Evolutionary conservation across 2,888 invertebrate genomes (phyloP), one percentile per base, ranked within the genome.

Genomic region (Gnatocerus cornutus): DNA sequence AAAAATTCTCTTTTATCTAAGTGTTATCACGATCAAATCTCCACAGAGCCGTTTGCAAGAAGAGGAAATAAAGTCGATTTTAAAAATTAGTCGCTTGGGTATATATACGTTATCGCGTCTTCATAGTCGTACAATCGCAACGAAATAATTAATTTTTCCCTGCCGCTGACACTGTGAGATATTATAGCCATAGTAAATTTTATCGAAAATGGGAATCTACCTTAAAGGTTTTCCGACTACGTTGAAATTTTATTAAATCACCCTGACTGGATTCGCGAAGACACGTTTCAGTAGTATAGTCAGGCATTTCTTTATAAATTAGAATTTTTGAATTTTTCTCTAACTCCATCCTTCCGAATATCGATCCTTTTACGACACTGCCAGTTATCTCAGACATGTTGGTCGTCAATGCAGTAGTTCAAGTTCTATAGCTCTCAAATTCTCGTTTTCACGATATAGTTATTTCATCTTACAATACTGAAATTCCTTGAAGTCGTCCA

Each of bases 1-100:
- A 53, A 46, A 45, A 45, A 33, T 45, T 59, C 30, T 29, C 48
- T 48, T 61, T 50, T 21, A 59, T 46, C 37, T 21, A 61, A 48
- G 61, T 21, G 61, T 39, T 61, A 61, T 61, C 39, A 27, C 33
- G 27, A 61, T 39, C 46, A 50, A 61, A 37, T 61, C 61, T 39
- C 61, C 8, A 16, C 39, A 39, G 61, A 61, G 14, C 33, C 14
- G 16, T 50, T 48, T 59, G 21, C 48, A 48, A 61, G 37, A 7
- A 33, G n/a, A 50, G 12, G 48, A 61, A 56, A 59, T 59, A 46
- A 46, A 61, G 48, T 61, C 61, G 48, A 48, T 61, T 61, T 61
- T 61, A 50, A 48, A 39, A 61, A 61, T 61, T 61, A 48, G 48
- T 39, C 48, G 39, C 61, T 50, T 16, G 50, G 48, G 61, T 50